phyloP scores from a whole-genome alignment of 2,888 invertebrate genomes.

The Metacarcinus magister region DNA sequence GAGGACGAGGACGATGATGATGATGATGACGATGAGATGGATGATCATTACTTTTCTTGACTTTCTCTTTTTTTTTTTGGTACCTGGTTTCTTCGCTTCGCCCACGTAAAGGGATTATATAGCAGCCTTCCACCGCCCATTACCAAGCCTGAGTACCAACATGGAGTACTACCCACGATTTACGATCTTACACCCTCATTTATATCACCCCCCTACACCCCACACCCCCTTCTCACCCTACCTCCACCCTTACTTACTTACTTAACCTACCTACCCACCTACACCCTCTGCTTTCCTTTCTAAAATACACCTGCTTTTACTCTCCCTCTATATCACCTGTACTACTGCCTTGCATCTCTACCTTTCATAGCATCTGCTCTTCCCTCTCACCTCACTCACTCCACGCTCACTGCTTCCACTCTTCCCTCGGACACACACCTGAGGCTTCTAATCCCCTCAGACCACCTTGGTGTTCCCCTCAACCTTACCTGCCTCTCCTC shows the following conservation, averaged over 20 bases:
- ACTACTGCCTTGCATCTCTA: not conserved
- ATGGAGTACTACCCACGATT: not conserved
- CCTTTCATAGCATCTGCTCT: not conserved
- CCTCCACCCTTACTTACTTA: not conserved
- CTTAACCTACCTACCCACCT: not conserved
- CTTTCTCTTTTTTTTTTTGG: not conserved
- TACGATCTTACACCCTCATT: not conserved
- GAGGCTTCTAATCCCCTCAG: not conserved
- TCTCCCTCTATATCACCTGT: not conserved
- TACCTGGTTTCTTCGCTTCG: not conserved
- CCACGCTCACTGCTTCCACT: not conserved
- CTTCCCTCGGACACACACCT: not conserved
- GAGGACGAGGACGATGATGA: not conserved
- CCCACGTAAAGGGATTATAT: not conserved
- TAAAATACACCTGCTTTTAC: not conserved
- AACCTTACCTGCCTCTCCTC: not conserved
- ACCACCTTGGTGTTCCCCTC: not conserved
- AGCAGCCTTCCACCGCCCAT: not conserved
- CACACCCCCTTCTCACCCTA: not conserved
- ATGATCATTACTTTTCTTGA: not conserved
- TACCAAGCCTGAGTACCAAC: not conserved
- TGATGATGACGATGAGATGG: not conserved
- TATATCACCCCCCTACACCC: not conserved
- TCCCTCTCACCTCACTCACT: not conserved
- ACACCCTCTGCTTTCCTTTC: too few relatives aligned